phyloP scores from a whole-genome alignment of 1,140 invertebrate genomes.

The Drosophila nikananu region DNA sequence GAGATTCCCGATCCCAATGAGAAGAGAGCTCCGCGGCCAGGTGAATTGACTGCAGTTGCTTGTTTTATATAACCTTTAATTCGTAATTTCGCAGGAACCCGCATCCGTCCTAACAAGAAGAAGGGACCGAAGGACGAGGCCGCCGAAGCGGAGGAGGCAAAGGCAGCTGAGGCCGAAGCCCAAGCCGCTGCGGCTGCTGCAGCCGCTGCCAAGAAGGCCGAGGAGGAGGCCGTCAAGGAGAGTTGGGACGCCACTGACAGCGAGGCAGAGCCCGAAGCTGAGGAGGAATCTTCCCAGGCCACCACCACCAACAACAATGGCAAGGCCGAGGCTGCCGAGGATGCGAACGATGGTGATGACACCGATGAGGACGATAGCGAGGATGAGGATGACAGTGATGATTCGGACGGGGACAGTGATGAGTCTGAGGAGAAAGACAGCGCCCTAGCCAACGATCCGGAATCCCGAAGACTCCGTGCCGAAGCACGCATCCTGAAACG shows the following conservation, averaged over 20 bases:
- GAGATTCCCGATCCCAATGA: constrained; percentile 88
- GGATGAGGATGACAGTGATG: constrained; percentile 87
- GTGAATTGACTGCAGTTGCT: constrained; percentile 15
- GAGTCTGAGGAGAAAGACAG: constrained; percentile 86
- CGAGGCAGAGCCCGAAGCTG: constrained; percentile 88
- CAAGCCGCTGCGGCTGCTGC: constrained; percentile 80
- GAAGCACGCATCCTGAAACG: constrained; percentile 89
- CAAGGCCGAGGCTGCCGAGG: constrained; percentile 49
- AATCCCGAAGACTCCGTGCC: constrained; percentile 89
- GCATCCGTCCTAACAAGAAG: constrained; percentile 91
- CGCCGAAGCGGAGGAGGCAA: constrained; percentile 86
- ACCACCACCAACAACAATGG: constrained; percentile 76
- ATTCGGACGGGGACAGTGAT: constrained; percentile 83
- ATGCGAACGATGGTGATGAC: constrained; percentile 53
- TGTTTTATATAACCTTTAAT: background rate
- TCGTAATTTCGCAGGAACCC: constrained; percentile 85
- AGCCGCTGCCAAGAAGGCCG: constrained; percentile 81
- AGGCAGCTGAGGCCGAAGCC: constrained; percentile 81
- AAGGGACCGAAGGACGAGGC: constrained; percentile 79
- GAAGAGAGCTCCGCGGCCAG: constrained; percentile 89
- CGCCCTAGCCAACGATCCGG: constrained; percentile 86
- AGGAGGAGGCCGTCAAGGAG: constrained; percentile 90
- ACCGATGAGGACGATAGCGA: constrained; percentile 76
- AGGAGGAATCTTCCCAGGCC: constrained; percentile 85
- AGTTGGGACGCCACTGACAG: constrained; percentile 93